Evolutionary conservation across 2,113 vertebrate species (phyloP).

Genomic region (Eubucco bourcierii): DNA sequence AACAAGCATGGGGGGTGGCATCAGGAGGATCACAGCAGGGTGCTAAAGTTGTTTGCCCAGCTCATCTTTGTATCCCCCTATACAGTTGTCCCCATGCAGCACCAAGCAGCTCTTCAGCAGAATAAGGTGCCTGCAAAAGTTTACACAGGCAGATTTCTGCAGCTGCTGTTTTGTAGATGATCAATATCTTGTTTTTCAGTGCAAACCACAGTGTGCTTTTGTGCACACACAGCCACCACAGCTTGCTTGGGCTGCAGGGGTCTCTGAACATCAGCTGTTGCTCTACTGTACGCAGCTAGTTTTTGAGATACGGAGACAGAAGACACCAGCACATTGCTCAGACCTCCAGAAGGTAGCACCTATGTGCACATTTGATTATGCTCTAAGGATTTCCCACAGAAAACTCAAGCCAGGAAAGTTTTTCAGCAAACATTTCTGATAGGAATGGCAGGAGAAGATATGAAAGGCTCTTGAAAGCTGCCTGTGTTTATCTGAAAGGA

Average conservation of each 20-base stretch:
- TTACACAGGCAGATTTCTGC: not conserved
- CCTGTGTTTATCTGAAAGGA: constrained; percentile 41
- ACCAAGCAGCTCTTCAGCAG: not conserved
- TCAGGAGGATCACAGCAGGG: not conserved
- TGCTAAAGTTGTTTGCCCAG: not conserved
- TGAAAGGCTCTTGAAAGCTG: constrained; percentile 1
- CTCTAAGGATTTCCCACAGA: not conserved
- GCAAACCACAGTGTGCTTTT: not conserved
- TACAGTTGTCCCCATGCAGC: not conserved
- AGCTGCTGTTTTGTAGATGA: not conserved
- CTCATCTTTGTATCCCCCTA: not conserved
- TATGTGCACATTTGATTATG: not conserved
- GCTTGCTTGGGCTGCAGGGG: not conserved
- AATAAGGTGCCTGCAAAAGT: not conserved
- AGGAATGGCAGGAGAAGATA: constrained; percentile 46
- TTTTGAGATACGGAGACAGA: not conserved
- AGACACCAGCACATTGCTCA: not conserved
- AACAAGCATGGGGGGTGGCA: rapidly evolving
- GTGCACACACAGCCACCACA: not conserved
- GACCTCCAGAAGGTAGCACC: not conserved
- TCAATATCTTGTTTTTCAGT: not conserved
- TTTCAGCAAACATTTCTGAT: constrained; percentile 51
- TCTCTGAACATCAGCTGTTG: not conserved
- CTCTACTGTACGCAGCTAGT: not conserved
- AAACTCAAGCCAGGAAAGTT: not conserved